These are phyloP conservation scores for Megaustenia siamemsis DNA, from an alignment of 2,888 invertebrate species.

Conservation along the genomic window DNA sequence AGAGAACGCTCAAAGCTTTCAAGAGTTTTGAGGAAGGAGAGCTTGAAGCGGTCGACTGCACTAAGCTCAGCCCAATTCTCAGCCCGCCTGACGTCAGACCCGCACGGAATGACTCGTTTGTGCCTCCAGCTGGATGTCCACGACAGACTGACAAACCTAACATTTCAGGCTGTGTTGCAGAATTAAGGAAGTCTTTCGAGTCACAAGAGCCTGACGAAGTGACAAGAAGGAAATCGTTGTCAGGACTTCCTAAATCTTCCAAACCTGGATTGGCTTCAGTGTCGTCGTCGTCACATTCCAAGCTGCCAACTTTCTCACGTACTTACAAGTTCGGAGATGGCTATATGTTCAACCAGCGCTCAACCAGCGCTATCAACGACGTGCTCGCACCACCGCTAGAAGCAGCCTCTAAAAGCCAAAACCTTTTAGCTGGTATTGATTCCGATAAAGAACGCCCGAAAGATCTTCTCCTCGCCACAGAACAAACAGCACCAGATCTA, in stretches of 20 bases:
- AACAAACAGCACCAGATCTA: slow-evolving; percentile 49
- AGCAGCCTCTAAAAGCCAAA: not conserved
- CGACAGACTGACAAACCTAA: not conserved
- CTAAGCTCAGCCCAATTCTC: slow-evolving; percentile 31
- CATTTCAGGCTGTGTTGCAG: not conserved
- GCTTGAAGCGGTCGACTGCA: slow-evolving; percentile 48
- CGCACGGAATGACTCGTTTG: not conserved
- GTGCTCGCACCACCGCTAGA: not conserved
- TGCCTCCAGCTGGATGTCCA: not conserved
- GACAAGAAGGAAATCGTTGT: not conserved
- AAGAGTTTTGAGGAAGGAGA: slow-evolving; percentile 46
- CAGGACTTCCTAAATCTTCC: slow-evolving; percentile 14
- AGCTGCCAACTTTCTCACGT: slow-evolving; percentile 43
- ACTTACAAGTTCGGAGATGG: slow-evolving; percentile 36
- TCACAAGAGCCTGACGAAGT: slow-evolving; percentile 3
- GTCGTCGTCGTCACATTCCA: not conserved
- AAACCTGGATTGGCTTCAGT: not conserved
- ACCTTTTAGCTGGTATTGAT: not conserved
- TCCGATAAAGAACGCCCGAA: not conserved
- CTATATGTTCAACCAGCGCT: not conserved
- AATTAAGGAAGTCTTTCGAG: not conserved
- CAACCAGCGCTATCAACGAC: not conserved
- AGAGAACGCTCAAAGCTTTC: slow-evolving; percentile 49
- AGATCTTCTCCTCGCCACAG: slow-evolving; percentile 27
- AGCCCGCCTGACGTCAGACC: slow-evolving; percentile 24